Evolutionary conservation across 2,888 invertebrate genomes (phyloP), one percentile per base, ranked within the genome.

Genomic region (Nomada ferruginata): DNA sequence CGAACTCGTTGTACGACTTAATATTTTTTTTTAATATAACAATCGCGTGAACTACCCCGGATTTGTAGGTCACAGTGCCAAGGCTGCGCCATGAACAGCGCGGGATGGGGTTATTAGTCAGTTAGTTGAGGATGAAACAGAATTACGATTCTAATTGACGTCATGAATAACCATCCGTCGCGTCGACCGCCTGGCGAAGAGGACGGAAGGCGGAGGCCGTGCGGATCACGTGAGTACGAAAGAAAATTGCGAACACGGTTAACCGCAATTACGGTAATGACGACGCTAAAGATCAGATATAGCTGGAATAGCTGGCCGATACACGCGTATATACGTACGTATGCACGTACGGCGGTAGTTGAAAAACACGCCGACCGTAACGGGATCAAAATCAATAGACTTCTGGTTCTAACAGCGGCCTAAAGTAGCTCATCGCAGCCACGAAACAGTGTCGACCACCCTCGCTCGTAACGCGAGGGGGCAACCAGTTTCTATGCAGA

Each of bases 321-420:
- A 59, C 64, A 68, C 73, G 10, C 44, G 18, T 23, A 20, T 1
- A 20, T 20, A n/a, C 9, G 13, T 36, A 29, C 36, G 23, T 23
- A 44, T 20, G 20, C 44, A 36, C 60, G 47, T 29, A 15, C 5
- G 26, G 13, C n/a, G 11, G 11, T 20, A 13, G 29, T 13, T 47
- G 13, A 57, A 61, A 63, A 68, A 68, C 66, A 42, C 71, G 53
- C 20, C 9, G 57, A 78, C 60, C 55, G 73, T 81, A 81, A 83
- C 76, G 78, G 71, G 73, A 83, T 83, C 68, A 53, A 85, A 83
- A 74, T 77, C 68, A 63, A 74, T 59, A 74, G 72, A 53, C 7
- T 11, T 9, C 20, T 11, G 61, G 81, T 80, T 61, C 74, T 87
- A 85, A 85, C 87, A 81, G 83, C 83, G 83, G 18, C 83, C 73